Base-by-base conservation (phyloP, 92 coral and sea anemone species). In the Meandrina meandrites region DNA sequence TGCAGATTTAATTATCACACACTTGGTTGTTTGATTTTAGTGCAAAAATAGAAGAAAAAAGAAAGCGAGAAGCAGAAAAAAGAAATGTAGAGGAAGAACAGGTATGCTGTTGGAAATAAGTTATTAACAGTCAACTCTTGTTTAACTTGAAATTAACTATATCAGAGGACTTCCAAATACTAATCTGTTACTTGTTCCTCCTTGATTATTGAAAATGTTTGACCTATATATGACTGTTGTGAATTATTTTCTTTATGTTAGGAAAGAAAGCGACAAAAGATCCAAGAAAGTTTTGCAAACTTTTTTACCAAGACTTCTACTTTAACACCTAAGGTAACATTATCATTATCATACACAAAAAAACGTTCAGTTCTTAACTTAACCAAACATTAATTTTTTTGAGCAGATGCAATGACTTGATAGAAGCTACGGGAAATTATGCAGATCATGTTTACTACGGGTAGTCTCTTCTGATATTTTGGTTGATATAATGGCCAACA, bases 81-180 rank as follows among this genome's bases (percentile, higher is more conserved):
- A 92, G 84, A 34, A 95, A 90, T n/a, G 81, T 88, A 40, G 99
- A 97, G 36, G 97, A 90, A 56, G 99, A 95, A 51, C 86, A 95
- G 94, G 99, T 97, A 81, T 34, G 30, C 64, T 24, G n/a, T 66
- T 42, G 21, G 14, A 40, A 40, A 2, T 40, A 2, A 40, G 53
- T 9, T 48, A 48, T 48, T 48, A 48, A 48, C 11, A 48, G 53
- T 12, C 4, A 48, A 48, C 53, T 12, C 1, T 48, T 48, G 53
- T 48, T 4, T 48, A 48, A 48, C 53, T 9, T 48, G 53, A 4
- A 48, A 9, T 9, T 48, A 12, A 48, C 12, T 48, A 12, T 9
- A 7, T 9, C 45, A 40, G 45, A 40, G 6, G 45, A 40, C 45
- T 40, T 40, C 45, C 45, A 40, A 40, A 40, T 40, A 40, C 2